These are phyloP conservation scores for Leucoraja erinaceus DNA, from an alignment of 2,113 vertebrate species.

Conservation along the genomic window DNA sequence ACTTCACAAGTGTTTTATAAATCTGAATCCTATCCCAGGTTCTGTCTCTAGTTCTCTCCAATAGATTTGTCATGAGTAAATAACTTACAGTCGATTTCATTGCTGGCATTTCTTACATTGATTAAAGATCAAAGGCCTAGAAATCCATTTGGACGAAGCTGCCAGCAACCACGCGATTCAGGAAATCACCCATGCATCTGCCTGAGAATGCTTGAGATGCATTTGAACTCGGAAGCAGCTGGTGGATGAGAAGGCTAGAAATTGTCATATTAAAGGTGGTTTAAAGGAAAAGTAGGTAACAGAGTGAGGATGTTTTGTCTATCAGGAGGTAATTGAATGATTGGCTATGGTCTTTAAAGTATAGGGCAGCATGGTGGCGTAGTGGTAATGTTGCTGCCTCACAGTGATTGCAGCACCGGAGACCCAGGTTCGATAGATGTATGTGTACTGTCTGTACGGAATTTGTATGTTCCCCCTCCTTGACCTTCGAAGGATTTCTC, in stretches of 20 bases:
- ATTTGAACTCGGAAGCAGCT: not conserved
- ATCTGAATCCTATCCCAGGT: not conserved
- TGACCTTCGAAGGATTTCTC: too few relatives aligned
- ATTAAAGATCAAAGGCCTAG: not conserved
- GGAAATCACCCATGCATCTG: not conserved
- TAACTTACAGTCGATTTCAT: not conserved
- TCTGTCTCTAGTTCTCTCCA: not conserved
- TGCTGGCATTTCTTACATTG: not conserved
- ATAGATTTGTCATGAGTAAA: not conserved
- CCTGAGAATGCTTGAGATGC: too few relatives aligned
- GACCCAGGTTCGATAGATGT: too few relatives aligned
- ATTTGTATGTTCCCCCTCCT: too few relatives aligned
- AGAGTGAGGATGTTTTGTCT: too few relatives aligned
- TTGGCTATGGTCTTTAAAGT: not conserved
- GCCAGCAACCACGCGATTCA: not conserved
- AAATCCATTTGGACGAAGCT: not conserved
- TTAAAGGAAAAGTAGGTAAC: not conserved
- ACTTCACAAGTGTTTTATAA: not conserved
- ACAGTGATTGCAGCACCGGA: too few relatives aligned
- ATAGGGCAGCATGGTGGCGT: not conserved
- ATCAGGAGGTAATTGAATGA: not conserved
- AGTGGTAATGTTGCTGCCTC: too few relatives aligned
- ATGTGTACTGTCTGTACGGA: too few relatives aligned
- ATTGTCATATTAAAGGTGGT: not conserved
- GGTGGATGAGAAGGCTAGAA: not conserved